Evolutionary conservation across 2,113 vertebrate species (phyloP).

Genomic region (Halcyon senegalensis): DNA sequence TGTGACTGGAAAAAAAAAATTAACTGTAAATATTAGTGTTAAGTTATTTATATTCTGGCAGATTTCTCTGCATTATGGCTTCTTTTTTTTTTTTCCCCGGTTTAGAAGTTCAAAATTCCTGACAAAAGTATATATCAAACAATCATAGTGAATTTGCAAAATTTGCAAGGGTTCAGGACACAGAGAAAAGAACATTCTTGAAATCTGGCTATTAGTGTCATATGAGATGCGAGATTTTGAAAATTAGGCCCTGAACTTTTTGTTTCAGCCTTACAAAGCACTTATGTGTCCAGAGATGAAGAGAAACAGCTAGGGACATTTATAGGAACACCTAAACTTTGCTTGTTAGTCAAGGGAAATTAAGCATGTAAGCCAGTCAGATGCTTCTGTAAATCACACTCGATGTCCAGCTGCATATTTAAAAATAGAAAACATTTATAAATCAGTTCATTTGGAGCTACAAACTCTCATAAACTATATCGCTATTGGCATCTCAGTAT

Average conservation of each 20-base stretch:
- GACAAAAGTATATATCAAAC: not conserved
- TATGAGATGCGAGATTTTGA: not conserved
- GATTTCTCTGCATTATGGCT: not conserved
- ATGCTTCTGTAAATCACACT: not conserved
- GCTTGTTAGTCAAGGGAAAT: not conserved
- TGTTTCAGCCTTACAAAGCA: not conserved
- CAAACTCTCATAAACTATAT: not conserved
- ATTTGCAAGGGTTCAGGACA: not conserved
- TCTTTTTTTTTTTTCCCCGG: not conserved
- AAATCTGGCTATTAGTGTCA: not conserved
- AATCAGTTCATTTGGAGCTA: conserved; percentile 4
- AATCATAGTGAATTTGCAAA: not conserved
- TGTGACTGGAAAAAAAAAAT: not conserved
- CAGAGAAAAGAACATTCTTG: not conserved
- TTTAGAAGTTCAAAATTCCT: not conserved
- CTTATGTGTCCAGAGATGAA: not conserved
- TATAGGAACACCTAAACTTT: not conserved
- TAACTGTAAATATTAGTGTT: not conserved
- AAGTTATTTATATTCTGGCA: not conserved
- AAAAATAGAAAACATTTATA: conserved; percentile 12
- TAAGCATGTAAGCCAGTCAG: not conserved
- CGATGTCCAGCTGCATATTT: not conserved
- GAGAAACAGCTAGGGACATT: not conserved
- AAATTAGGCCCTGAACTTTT: not conserved
- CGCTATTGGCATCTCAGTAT: not conserved